A percentile compares a stretch with the other conserved stretches of the same genome.
Conservation (phyloP, 2,888 invertebrate species). For the Tricholauxania praeusta region DNA sequence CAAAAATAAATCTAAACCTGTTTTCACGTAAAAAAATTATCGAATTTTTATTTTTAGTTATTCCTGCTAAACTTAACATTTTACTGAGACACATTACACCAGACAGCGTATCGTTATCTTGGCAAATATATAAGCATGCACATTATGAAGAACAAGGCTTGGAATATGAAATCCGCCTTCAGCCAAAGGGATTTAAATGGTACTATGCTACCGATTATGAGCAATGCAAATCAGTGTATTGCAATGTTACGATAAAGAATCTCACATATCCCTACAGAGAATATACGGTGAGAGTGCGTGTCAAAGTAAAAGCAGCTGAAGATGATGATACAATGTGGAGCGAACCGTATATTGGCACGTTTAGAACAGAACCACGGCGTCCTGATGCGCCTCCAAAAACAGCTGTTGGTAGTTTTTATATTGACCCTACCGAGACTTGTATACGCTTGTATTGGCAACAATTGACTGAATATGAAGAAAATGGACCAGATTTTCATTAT, state of each 20-base stretch:
- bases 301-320: slow-evolving; percentile 75
- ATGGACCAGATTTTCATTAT: slow-evolving; percentile 80
- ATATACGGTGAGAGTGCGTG: slow-evolving; percentile 72
- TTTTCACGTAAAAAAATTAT: no score
- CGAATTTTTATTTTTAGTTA: slow-evolving; percentile 43
- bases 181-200: slow-evolving; percentile 42
- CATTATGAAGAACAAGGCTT: slow-evolving; percentile 47
- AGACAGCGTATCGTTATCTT: slow-evolving; percentile 50
- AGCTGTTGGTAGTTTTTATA: slow-evolving; percentile 79
- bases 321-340: slow-evolving; percentile 77
- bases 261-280: slow-evolving; percentile 37
- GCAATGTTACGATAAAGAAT: slow-evolving; percentile 26
- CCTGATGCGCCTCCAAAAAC: slow-evolving; percentile 78
- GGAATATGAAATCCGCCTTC: slow-evolving; percentile 49
- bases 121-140: slow-evolving; percentile 46
- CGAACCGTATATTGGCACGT: slow-evolving; percentile 71
- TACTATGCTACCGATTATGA: slow-evolving; percentile 33
- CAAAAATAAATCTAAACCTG: no score
- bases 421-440: slow-evolving; percentile 71
- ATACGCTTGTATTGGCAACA: slow-evolving; percentile 85
- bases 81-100: slow-evolving; percentile 47
- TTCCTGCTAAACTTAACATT: slow-evolving; percentile 51
- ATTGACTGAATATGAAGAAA: slow-evolving; percentile 75
- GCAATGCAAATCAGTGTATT: background rate
- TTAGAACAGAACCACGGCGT: slow-evolving; percentile 70